Conservation (phyloP, 2,113 vertebrate species). For the Menura novaehollandiae region DNA sequence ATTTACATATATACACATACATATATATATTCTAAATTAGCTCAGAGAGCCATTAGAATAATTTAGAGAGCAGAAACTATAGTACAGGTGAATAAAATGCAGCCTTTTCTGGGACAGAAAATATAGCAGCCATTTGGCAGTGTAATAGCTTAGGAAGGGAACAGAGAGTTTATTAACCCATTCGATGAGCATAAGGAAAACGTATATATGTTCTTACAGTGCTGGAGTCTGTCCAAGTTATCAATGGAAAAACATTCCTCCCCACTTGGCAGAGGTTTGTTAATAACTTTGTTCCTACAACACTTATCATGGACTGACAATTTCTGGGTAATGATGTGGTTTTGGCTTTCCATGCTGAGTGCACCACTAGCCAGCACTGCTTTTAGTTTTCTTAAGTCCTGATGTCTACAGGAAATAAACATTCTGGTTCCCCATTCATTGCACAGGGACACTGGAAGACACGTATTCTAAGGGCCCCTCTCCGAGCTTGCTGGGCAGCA, state of each 20-base stretch:
- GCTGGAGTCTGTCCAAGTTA: background rate
- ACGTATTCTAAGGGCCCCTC: background rate
- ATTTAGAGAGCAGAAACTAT: background rate
- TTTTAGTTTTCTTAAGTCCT: background rate
- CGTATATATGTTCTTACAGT: background rate
- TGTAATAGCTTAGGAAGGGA: background rate
- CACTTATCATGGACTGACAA: background rate
- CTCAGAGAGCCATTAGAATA: background rate
- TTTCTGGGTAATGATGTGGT: background rate
- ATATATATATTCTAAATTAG: background rate
- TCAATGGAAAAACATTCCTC: background rate
- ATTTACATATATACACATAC: background rate
- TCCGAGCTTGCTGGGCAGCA: background rate
- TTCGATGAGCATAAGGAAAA: background rate
- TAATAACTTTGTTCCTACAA: background rate
- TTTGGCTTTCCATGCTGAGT: background rate
- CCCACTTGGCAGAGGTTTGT: background rate
- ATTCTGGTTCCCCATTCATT: background rate
- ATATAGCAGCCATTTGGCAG: background rate
- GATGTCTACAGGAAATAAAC: background rate
- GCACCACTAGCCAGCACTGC: background rate
- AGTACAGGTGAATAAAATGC: background rate
- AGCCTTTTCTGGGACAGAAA: background rate
- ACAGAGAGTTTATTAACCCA: background rate
- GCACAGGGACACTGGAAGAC: background rate